Percentiles rank a stretch among this genome's conserved stretches.
These are phyloP conservation scores for Lepidonotus clava DNA, from an alignment of 2,888 invertebrate genomes.

Conservation along the genomic window DNA sequence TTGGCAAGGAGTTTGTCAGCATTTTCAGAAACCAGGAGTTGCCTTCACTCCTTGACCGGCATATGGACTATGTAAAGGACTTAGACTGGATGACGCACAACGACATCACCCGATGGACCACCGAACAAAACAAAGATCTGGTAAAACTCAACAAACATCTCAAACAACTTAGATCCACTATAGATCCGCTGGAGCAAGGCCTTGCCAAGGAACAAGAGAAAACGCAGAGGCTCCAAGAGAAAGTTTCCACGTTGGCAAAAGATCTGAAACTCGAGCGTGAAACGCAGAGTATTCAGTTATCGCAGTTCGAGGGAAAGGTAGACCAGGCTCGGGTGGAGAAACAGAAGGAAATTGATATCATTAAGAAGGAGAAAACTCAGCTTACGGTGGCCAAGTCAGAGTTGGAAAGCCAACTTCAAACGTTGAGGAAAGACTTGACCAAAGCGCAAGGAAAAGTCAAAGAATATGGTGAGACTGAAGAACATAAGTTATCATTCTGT, in stretches of 20 bases:
- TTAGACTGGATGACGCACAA: conserved; percentile 74
- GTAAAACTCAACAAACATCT: conserved; percentile 73
- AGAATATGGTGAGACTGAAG: conserved; percentile 46
- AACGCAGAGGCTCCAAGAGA: conserved; percentile 70
- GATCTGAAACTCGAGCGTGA: conserved; percentile 74
- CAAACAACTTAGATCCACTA: conserved; percentile 68
- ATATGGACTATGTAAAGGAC: conserved; percentile 71
- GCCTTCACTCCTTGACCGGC: conserved; percentile 76
- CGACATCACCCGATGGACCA: conserved; percentile 77
- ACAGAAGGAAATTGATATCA: conserved; percentile 66
- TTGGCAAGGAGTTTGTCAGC: conserved; percentile 72
- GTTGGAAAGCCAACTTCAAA: conserved; percentile 68
- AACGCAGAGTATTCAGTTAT: conserved; percentile 67
- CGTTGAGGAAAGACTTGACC: conserved; percentile 67
- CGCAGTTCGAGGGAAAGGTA: conserved; percentile 74
- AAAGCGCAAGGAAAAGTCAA: conserved; percentile 68
- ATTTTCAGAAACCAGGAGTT: conserved; percentile 77
- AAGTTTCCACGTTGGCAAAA: conserved; percentile 66
- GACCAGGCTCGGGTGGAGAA: conserved; percentile 69
- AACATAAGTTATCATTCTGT: too few species aligned
- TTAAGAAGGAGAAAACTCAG: conserved; percentile 68
- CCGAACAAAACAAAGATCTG: conserved; percentile 78
- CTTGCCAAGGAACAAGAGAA: conserved; percentile 69
- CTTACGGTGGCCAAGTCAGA: conserved; percentile 67
- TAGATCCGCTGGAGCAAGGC: conserved; percentile 73